Evolutionary conservation across 2,113 vertebrate genomes (phyloP).

Genomic region (Gymnobelideus leadbeateri): DNA sequence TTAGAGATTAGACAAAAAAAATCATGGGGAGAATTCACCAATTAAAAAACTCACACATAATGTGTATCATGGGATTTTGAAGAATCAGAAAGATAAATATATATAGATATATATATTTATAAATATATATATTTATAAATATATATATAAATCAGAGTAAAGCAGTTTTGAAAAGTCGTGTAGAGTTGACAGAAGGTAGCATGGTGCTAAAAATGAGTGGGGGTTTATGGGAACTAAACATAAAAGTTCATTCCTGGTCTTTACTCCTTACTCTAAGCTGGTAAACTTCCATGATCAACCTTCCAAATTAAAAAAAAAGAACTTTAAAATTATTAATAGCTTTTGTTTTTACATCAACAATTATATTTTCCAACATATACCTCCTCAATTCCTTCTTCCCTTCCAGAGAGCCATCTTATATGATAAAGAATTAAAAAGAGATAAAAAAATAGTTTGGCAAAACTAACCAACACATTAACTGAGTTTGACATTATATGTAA

Average conservation of each 20-base stretch:
- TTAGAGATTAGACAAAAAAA: constrained; percentile 18
- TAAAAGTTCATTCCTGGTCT: constrained; percentile 42
- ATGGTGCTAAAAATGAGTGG: neutral
- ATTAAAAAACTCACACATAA: constrained; percentile 26
- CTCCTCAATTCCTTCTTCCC: neutral
- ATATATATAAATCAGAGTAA: constrained; percentile 18
- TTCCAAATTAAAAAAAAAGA: neutral
- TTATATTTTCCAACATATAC: neutral
- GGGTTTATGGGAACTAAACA: neutral
- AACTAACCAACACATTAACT: neutral
- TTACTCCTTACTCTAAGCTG: neutral
- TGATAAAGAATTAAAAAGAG: neutral
- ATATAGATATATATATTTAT: too few species aligned
- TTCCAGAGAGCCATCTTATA: neutral
- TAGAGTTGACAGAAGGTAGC: neutral
- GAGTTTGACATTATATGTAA: neutral
- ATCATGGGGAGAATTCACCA: neutral
- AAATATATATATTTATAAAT: too few species aligned
- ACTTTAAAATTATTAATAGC: neutral
- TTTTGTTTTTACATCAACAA: neutral
- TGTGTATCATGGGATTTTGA: neutral
- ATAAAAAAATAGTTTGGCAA: neutral
- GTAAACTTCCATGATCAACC: neutral
- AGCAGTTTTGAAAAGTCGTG: constrained; percentile 12
- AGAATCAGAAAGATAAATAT: constrained; percentile 2